Evolutionary conservation across 2,888 invertebrate genomes (phyloP).

Genomic region (Ctenicera cuprea): DNA sequence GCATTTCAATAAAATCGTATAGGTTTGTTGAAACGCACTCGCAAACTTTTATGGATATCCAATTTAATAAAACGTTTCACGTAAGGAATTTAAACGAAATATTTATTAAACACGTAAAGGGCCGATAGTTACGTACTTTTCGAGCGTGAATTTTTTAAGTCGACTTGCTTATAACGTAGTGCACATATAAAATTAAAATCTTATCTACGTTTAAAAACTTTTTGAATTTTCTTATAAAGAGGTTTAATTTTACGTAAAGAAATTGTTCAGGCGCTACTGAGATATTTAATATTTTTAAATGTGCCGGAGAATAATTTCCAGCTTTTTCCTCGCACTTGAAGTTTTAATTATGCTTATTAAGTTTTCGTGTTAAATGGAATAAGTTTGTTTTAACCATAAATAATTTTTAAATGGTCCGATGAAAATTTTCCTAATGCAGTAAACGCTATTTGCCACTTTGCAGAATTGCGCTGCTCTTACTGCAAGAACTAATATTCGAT

Average conservation of each 20-base stretch:
- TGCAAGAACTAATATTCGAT: too few relatives aligned
- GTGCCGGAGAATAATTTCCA: conserved; percentile 59
- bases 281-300: conserved; percentile 63
- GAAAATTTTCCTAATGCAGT: conserved; percentile 41
- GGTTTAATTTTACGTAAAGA: conserved; percentile 61
- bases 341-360: conserved; percentile 68
- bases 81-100: conserved; percentile 9
- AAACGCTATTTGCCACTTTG: conserved; percentile 4
- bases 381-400: conserved; percentile 65
- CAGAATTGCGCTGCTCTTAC: too few relatives aligned
- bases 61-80: conserved; percentile 19
- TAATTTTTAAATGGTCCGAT: conserved; percentile 57
- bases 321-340: conserved; percentile 60
- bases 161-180: not conserved
- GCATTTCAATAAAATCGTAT: conserved; percentile 41
- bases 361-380: conserved; percentile 66
- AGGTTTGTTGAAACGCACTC: conserved; percentile 15
- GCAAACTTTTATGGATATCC: conserved; percentile 26
- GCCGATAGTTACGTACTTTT: not conserved
- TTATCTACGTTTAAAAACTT: conserved; percentile 46
- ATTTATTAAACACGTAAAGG: not conserved
- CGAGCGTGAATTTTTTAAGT: not conserved
- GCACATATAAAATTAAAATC: conserved; percentile 36
- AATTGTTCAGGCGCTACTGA: conserved; percentile 59
- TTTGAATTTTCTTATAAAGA: conserved; percentile 52